Evolutionary conservation across 2,888 invertebrate genomes (phyloP), one percentile per base, ranked within the genome.

Genomic region (Ceratothoa steindachneri): DNA sequence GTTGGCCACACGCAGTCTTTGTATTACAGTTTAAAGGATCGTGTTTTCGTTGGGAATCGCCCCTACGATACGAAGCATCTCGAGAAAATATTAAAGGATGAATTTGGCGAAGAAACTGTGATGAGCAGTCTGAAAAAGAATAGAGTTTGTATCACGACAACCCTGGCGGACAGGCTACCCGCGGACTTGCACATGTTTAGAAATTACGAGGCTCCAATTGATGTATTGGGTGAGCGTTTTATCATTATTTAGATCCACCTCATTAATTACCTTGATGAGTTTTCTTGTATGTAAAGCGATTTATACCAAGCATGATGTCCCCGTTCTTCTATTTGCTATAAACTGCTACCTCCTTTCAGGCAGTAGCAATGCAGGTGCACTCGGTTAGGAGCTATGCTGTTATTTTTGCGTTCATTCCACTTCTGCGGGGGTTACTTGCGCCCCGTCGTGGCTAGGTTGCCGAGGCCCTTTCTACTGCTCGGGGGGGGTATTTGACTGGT

Each of bases 21-120:
- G 19, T 99, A 99, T 85, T 91, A 99, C 82, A 89, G 93, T 69
- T 89, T 99, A 86, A 99, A 99, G 84, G 95, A 98, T 81, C 88
- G 90, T 72, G 93, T 96, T 0, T 99, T 99, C 83, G 89, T 91
- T 19, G 96, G 96, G 0, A 89, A 88, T 77, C 87, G 97, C 75
- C 99, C 99, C 0, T 99, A 99, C 84, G 88, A 90, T 15, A 92
- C 94, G 28, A 93, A 93, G 69, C 87, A 89, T 0, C 86, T 99
- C 81, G 98, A 99, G 84, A 88, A 86, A 30, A 90, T 97, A 77
- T 86, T 99, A 66, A 93, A 96, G 83, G 90, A 93, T 71, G 91
- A 92, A 82, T 89, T 97, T 77, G 95, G 94, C 81, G 90, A 91
- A 22, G 89, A 91, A 51, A 92, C 91, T 0, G 90, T 91, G 0